Base-by-base conservation (phyloP, 2,888 invertebrate species). In the Trachelus tabidus region DNA sequence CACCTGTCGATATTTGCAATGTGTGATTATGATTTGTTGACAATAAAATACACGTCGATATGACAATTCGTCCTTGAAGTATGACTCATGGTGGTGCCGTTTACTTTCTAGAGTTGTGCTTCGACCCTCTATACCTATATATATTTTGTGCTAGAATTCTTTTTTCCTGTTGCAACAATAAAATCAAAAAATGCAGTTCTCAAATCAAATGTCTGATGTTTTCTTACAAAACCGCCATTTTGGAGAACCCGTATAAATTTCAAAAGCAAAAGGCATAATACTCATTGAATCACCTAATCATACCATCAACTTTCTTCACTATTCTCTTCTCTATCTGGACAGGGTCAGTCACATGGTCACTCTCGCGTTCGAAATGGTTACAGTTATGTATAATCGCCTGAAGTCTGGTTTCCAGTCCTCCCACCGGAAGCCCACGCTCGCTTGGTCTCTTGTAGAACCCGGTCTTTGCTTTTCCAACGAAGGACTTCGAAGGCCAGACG, bases 401-500 rank as follows among this genome's bases (percentile, higher is more conserved):
- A 84, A 79, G 74, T 78, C 79, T 83, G 76, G 75, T 79, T 82
- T 84, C 84, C 84, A 84, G 81, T 87, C 83, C 86, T 85, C 87
- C 87, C 85, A 86, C 83, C 78, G 78, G 35, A 78, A 79, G 81
- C 76, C 82, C 82, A 78, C 87, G 86, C 79, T 87, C 87, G 83
- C 77, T 75, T 35, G 79, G 77, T 80, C 81, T 80, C 81, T 84
- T 80, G 75, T 76, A 82, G 83, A 80, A 77, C 82, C 81, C 79
- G 79, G 80, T 79, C 79, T 81, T 82, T 76, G 77, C 71, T 77
- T 79, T 85, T 85, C 85, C 85, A 82, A 74, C 82, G 86, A 87
- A 87, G 88, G 86, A 87, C 85, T 87, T 80, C 85, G 88, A 88
- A 88, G 88, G 88, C 86, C 86, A 88, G 73, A n/a, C 81, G 81